Percentiles rank a stretch among this genome's conserved stretches.
phyloP scores from a whole-genome alignment of 2,113 vertebrate genomes.

The Tretioscincus oriximinensis region DNA sequence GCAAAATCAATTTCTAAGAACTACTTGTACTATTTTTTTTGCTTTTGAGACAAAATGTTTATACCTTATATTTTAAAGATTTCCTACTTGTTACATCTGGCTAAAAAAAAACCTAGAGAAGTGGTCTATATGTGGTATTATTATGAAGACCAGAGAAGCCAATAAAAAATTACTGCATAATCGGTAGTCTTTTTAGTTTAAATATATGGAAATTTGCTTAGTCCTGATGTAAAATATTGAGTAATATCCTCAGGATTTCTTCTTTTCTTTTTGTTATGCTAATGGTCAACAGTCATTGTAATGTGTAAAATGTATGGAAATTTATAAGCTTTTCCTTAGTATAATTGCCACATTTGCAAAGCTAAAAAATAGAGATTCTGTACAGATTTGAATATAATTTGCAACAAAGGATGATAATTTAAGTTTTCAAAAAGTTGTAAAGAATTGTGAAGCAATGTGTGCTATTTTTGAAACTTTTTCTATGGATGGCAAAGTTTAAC shows the following conservation, averaged over 20 bases:
- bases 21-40: neutral
- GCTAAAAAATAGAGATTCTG: constrained; percentile 14
- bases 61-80: constrained; percentile 46
- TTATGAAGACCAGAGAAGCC: constrained; percentile 34
- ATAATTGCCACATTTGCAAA: constrained; percentile 53
- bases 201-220: constrained; percentile 53
- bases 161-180: constrained; percentile 50
- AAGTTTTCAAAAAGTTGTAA: constrained; percentile 17
- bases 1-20: neutral
- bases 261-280: constrained; percentile 41
- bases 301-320: constrained; percentile 54
- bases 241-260: constrained; percentile 35
- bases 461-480: neutral
- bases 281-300: constrained; percentile 53
- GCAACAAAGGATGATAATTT: constrained; percentile 35
- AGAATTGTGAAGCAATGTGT: constrained; percentile 28
- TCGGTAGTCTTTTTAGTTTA: constrained; percentile 41
- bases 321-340: constrained; percentile 52
- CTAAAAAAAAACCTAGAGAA: constrained; percentile 41
- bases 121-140: constrained; percentile 15
- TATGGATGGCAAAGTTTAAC: neutral
- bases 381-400: constrained; percentile 49
- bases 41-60: neutral
- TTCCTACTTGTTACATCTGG: constrained; percentile 46
- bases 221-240: constrained; percentile 43